Percentiles rank a stretch among this genome's conserved stretches.
phyloP scores from a whole-genome alignment of 2,113 vertebrate genomes.

The Pseudonaja textilis region DNA sequence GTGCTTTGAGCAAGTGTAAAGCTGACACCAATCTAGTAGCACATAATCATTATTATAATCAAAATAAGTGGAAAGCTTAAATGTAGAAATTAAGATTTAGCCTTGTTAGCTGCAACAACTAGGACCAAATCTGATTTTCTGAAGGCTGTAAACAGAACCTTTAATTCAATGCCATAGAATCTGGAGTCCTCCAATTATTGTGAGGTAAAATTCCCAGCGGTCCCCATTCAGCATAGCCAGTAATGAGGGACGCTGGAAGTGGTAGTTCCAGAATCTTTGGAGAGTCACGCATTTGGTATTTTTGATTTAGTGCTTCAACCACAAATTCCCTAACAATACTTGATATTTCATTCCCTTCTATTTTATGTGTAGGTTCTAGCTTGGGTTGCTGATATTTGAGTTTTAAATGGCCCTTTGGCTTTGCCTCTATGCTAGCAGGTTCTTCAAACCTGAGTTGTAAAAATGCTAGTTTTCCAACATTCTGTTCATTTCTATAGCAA shows the following conservation, averaged over 20 bases:
- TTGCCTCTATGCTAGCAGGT: slow-evolving; percentile 7
- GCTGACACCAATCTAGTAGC: background rate
- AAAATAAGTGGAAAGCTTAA: background rate
- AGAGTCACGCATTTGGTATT: background rate
- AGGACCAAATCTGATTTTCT: background rate
- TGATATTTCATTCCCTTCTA: background rate
- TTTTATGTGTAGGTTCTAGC: background rate
- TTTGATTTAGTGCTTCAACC: background rate
- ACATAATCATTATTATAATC: background rate
- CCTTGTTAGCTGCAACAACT: background rate
- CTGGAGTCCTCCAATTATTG: background rate
- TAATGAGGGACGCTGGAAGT: background rate
- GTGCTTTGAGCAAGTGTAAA: background rate
- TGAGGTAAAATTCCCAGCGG: background rate
- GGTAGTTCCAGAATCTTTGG: background rate
- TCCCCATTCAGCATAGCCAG: background rate
- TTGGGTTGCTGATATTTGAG: background rate
- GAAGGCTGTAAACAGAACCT: background rate
- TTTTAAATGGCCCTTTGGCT: background rate
- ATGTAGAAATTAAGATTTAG: background rate
- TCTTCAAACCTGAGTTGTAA: slow-evolving; percentile 11
- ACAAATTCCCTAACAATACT: background rate
- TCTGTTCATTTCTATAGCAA: slow-evolving; percentile 4
- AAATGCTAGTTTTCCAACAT: slow-evolving; percentile 19
- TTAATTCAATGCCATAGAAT: background rate